Conservation (phyloP, 2,797 vertebrate species). For the Hemitrygon akajei region DNA sequence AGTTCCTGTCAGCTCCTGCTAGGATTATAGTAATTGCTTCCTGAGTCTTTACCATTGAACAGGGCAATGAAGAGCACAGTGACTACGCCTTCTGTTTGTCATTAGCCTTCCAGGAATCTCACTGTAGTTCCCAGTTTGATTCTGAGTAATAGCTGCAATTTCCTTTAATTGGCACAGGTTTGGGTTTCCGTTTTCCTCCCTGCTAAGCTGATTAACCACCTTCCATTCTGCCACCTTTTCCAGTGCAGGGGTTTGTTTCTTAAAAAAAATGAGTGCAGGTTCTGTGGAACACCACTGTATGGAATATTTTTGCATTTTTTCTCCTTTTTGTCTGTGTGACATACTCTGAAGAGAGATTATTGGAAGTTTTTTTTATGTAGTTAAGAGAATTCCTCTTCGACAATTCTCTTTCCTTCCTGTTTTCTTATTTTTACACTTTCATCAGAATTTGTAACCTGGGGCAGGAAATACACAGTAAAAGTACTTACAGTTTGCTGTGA, state of each 20-base stretch:
- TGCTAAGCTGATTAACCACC: constrained; percentile 52
- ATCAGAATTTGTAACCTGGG: neutral
- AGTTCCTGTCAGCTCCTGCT: constrained; percentile 38
- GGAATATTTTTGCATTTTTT: neutral
- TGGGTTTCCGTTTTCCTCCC: constrained; percentile 46
- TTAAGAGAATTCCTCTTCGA: neutral
- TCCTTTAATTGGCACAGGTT: constrained; percentile 39
- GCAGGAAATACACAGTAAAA: neutral
- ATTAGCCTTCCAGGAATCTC: constrained; percentile 37
- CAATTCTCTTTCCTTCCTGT: neutral
- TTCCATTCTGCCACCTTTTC: constrained; percentile 43
- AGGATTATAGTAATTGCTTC: constrained; percentile 38
- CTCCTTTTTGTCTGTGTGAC: neutral
- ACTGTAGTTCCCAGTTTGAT: constrained; percentile 32
- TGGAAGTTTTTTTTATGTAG: neutral
- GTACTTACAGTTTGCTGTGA: neutral
- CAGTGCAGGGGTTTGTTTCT: constrained; percentile 11
- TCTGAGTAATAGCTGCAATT: constrained; percentile 34
- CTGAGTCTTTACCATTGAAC: constrained; percentile 37
- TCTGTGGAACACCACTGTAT: neutral
- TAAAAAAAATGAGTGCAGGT: neutral
- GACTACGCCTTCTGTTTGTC: constrained; percentile 37
- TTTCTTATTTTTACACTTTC: neutral
- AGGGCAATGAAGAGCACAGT: constrained; percentile 37
- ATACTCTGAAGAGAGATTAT: neutral